Conservation (phyloP, 1,140 invertebrate genomes). For the Bursaphelenchus mucronatus region DNA sequence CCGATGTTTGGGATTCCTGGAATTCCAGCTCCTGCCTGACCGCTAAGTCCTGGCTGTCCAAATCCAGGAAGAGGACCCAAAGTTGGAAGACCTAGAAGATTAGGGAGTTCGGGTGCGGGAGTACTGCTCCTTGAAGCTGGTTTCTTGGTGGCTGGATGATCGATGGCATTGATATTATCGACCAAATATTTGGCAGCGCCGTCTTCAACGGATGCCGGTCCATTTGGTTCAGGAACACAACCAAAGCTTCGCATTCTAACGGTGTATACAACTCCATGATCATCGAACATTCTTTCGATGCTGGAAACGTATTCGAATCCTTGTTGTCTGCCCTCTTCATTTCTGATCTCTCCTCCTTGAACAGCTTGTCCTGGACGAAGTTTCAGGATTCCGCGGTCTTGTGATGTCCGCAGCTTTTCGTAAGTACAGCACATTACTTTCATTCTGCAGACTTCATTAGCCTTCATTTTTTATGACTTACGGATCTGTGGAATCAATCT, state of each 20-base stretch:
- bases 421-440: conserved; percentile 47
- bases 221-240: conserved; percentile 30
- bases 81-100: not conserved
- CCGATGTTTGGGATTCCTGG: conserved; percentile 13
- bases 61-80: not conserved
- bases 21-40: not conserved
- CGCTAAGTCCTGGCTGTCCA: not conserved
- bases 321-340: conserved; percentile 39
- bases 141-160: not conserved
- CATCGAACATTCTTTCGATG: conserved; percentile 35
- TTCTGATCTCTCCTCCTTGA: conserved; percentile 47
- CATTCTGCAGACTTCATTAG: conserved; percentile 17
- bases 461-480: conserved; percentile 23
- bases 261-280: conserved; percentile 30
- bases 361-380: conserved; percentile 46
- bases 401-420: conserved; percentile 28
- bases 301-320: conserved; percentile 51
- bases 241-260: conserved; percentile 32
- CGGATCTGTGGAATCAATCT: conserved; percentile 23
- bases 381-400: conserved; percentile 36
- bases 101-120: not conserved
- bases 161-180: conserved; percentile 36
- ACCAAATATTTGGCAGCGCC: conserved; percentile 25
- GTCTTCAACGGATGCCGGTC: conserved; percentile 23
- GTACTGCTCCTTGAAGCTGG: not conserved